Evolutionary conservation across 2,888 invertebrate species (phyloP), one percentile per base, ranked within the genome.

Genomic region (Pandemis corylana): DNA sequence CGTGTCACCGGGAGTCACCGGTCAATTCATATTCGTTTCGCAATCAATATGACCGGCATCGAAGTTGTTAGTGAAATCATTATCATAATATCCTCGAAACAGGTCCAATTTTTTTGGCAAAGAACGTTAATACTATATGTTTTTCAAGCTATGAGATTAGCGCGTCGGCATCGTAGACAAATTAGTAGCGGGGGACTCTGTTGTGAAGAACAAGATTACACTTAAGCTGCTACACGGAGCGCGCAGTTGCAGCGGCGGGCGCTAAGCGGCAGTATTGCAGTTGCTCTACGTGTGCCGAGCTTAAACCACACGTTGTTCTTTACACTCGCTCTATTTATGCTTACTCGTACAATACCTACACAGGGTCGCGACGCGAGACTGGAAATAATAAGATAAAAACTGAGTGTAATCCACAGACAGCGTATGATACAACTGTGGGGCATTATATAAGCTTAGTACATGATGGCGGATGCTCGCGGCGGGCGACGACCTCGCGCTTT

Each of bases 361-460:
- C 28, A 61, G 61, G 0, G 20, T 0, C 13, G 13, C 36, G 36
- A 36, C 7, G 46, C 46, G 46, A 7, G 4, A 12, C 46, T 12
- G 10, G 7, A 62, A 36, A 13, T 7, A 36, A 41, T n/a, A n/a
- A 62, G n/a, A 42, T 42, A 62, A 62, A 59, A 42, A 62, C 36
- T 62, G 62, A 20, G 9, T 65, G n/a, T 9, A 41, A 28, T 2
- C n/a, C n/a, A 36, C 49, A 64, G n/a, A 46, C 59, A 0, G 46
- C 46, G 46, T 15, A 59, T 61, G 49, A 46, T 66, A 53, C n/a
- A 72, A 62, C 63, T 28, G 56, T 36, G 36, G 4, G 44, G 63
- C 51, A 72, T 72, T 68, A 68, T 68, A 72, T 64, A 68, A 74
- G 69, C 74, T 64, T 65, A 36, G 28, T 36, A 73, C 68, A 69